phyloP scores from a whole-genome alignment of 2,888 invertebrate species.

The Thumatha senex region DNA sequence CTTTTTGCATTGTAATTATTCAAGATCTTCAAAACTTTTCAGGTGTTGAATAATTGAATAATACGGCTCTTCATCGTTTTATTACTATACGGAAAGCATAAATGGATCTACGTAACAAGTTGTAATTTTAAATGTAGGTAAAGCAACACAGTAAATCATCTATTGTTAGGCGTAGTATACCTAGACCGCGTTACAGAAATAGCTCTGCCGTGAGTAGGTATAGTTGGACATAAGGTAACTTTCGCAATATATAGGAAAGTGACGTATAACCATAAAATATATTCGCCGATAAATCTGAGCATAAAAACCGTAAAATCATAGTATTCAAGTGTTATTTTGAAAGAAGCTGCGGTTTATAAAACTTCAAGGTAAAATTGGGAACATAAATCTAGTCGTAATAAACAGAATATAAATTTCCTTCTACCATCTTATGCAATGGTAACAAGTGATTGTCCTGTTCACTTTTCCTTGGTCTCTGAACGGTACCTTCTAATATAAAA shows the following conservation, averaged over 20 bases:
- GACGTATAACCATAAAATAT: slow-evolving; percentile 43
- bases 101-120: neutral
- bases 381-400: slow-evolving; percentile 12
- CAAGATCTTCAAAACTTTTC: too few species aligned
- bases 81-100: too few species aligned
- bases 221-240: slow-evolving; percentile 49
- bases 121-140: neutral
- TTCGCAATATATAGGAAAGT: slow-evolving; percentile 34
- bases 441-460: neutral
- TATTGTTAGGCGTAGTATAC: slow-evolving; percentile 58
- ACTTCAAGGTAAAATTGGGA: slow-evolving; percentile 23
- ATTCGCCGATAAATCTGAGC: slow-evolving; percentile 48
- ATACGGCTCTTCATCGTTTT: neutral
- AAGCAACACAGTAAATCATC: slow-evolving; percentile 44
- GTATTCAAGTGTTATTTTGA: slow-evolving; percentile 30
- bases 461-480: too few species aligned
- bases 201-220: slow-evolving; percentile 51
- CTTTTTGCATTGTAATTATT: too few species aligned
- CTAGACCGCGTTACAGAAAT: slow-evolving; percentile 63
- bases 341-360: slow-evolving; percentile 23
- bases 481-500: too few species aligned
- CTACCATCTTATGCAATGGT: neutral
- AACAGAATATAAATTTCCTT: neutral
- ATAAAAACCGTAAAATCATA: slow-evolving; percentile 48
- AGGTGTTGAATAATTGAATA: too few species aligned